Percentiles rank a stretch among this genome's conserved stretches.
Evolutionary conservation across 2,113 vertebrate species (phyloP).

Genomic region (Pelodiscus sinensis): DNA sequence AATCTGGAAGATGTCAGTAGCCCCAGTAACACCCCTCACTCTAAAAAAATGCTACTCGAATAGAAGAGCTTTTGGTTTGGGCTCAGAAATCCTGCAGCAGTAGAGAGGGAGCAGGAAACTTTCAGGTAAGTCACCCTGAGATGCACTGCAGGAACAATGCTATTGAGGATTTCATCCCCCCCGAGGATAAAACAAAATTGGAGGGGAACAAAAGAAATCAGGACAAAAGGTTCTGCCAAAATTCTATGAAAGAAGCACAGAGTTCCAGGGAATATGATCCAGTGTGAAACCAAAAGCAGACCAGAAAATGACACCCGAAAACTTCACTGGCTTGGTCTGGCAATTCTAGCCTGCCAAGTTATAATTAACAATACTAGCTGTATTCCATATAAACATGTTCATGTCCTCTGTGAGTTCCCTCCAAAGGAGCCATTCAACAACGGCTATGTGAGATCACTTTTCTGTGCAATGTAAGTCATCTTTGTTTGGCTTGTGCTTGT

Average conservation of each 20-base stretch:
- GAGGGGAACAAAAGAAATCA: background rate
- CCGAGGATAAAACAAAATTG: fast-evolving
- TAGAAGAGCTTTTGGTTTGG: background rate
- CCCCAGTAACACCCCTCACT: background rate
- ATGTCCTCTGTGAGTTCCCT: fast-evolving
- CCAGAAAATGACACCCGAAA: background rate
- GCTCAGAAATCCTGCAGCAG: background rate
- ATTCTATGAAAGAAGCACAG: background rate
- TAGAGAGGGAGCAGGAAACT: background rate
- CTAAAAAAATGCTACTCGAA: background rate
- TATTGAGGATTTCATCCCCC: background rate
- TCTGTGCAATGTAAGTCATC: background rate
- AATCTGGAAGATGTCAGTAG: fast-evolving
- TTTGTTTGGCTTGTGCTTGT: no score
- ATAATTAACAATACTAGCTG: background rate
- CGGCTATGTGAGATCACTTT: background rate
- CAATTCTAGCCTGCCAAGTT: background rate
- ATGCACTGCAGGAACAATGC: background rate
- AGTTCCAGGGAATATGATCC: background rate
- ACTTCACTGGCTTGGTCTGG: background rate
- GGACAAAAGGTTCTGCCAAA: background rate
- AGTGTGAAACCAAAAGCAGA: background rate
- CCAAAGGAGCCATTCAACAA: background rate
- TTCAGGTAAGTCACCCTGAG: background rate
- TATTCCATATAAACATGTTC: background rate